Evolutionary conservation across 2,113 vertebrate species (phyloP).

Genomic region (Phrynosoma platyrhinos): DNA sequence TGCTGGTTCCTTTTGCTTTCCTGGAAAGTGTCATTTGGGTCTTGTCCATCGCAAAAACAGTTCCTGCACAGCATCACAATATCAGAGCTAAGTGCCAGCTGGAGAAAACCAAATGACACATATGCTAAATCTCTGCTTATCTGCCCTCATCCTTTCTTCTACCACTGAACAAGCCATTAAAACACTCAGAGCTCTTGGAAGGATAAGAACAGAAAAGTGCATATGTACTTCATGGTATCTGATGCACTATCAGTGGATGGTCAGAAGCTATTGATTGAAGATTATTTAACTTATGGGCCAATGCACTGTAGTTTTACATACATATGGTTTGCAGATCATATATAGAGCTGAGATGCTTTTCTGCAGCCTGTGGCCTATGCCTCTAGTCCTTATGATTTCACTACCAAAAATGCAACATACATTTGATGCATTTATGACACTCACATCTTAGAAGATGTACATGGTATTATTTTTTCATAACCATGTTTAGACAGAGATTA

Average conservation of each 20-base stretch:
- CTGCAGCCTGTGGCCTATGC: background rate
- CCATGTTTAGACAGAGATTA: background rate
- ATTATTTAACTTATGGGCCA: background rate
- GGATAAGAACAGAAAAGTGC: conserved; percentile 6
- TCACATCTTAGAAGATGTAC: background rate
- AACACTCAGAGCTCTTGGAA: conserved; percentile 43
- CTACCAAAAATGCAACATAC: background rate
- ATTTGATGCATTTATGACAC: background rate
- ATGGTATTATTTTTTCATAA: background rate
- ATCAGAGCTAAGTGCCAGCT: conserved; percentile 37
- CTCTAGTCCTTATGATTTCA: background rate
- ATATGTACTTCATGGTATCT: conserved; percentile 45
- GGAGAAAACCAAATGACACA: conserved; percentile 61
- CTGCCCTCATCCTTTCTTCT: conserved; percentile 32
- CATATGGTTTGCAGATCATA: background rate
- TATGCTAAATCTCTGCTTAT: conserved; percentile 50
- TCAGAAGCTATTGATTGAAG: conserved; percentile 26
- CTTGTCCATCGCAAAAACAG: conserved; percentile 24
- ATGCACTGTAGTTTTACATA: rapidly evolving
- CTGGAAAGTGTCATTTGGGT: conserved; percentile 29
- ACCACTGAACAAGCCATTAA: conserved; percentile 50
- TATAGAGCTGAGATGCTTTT: background rate
- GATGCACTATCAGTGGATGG: conserved; percentile 12
- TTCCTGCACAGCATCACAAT: conserved; percentile 37
- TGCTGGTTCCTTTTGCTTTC: background rate